These are phyloP conservation scores for Catharus minimus DNA, from an alignment of 2,113 vertebrate genomes.

Conservation along the genomic window DNA sequence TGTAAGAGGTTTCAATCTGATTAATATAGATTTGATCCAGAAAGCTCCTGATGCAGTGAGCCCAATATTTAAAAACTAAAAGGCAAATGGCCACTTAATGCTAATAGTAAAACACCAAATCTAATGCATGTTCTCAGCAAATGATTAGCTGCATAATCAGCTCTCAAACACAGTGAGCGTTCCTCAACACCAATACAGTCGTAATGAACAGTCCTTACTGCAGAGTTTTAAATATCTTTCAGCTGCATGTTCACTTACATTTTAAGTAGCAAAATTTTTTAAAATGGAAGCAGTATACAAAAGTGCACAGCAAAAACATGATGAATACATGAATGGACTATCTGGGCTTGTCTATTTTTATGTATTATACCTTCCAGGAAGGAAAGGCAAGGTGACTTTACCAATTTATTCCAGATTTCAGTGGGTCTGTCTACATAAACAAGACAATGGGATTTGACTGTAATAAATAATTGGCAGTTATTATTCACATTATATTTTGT, in stretches of 20 bases:
- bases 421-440: not conserved
- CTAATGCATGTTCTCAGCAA: not conserved
- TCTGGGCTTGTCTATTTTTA: not conserved
- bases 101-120: not conserved
- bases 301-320: rapidly evolving
- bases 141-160: not conserved
- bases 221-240: not conserved
- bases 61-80: not conserved
- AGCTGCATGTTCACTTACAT: not conserved
- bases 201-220: not conserved
- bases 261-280: not conserved
- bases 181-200: not conserved
- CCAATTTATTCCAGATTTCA: not conserved
- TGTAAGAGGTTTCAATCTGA: not conserved
- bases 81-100: not conserved
- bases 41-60: not conserved
- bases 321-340: not conserved
- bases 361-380: not conserved
- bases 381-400: not conserved
- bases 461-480: not conserved
- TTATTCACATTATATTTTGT: not conserved
- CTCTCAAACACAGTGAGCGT: not conserved
- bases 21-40: not conserved
- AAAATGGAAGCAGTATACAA: not conserved
- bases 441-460: not conserved